These are phyloP conservation scores for Arctopsyche grandis DNA, from an alignment of 1,140 invertebrate species.

Conservation along the genomic window DNA sequence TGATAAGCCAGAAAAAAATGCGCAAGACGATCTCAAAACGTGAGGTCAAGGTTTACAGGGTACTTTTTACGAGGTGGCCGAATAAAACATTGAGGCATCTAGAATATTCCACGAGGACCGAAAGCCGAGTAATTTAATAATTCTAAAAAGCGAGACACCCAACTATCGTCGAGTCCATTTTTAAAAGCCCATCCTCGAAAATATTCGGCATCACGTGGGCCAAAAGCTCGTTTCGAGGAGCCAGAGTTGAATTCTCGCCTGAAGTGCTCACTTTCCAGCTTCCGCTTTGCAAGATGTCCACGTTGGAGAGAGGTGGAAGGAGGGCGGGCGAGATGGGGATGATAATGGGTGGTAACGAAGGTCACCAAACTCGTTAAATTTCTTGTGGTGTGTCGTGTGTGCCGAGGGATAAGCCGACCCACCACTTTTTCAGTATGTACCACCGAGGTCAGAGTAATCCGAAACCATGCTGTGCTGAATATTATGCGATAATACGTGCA, in stretches of 20 bases:
- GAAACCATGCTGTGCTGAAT: too few relatives aligned
- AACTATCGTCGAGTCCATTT: background rate
- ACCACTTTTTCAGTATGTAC: background rate
- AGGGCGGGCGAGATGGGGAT: background rate
- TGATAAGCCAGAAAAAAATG: background rate
- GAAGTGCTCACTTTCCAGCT: too few relatives aligned
- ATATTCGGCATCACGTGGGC: background rate
- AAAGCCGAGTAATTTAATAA: background rate
- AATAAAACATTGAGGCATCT: conserved; percentile 5
- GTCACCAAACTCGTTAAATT: conserved; percentile 7
- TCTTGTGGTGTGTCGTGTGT: background rate
- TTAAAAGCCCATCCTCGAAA: conserved; percentile 10
- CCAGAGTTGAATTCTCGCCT: too few relatives aligned
- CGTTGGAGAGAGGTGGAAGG: too few relatives aligned
- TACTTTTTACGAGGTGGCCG: conserved; percentile 8
- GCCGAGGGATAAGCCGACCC: background rate
- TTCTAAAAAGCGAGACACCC: background rate
- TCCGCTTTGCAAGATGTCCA: too few relatives aligned
- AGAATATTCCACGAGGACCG: conserved; percentile 29
- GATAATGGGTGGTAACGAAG: background rate
- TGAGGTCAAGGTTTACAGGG: background rate
- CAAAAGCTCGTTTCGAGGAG: background rate
- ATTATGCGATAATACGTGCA: too few relatives aligned
- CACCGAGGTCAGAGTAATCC: background rate
- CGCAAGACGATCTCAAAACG: too few relatives aligned